A percentile compares a stretch with the other conserved stretches of the same genome.
phyloP scores from a whole-genome alignment of 2,888 invertebrate species.

The Nemoura dubitans region DNA sequence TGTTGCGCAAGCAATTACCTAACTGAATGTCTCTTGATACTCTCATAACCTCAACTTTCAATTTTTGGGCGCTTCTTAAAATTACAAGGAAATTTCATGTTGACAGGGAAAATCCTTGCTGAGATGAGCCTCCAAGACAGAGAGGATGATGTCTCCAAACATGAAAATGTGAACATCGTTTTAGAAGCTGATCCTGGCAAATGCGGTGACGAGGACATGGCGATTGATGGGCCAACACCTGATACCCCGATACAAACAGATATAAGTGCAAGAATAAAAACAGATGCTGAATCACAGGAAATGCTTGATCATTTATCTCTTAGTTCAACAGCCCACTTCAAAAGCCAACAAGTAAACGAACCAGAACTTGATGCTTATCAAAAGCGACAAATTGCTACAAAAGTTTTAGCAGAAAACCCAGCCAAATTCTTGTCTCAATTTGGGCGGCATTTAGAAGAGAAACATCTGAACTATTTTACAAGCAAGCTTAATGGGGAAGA shows the following conservation, averaged over 20 bases:
- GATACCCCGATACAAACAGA: not conserved
- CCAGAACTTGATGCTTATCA: constrained; percentile 75
- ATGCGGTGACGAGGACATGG: not conserved
- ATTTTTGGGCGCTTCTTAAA: too few relatives aligned
- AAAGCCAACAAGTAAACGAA: constrained; percentile 84
- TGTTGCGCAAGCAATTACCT: too few relatives aligned
- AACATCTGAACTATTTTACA: constrained; percentile 78
- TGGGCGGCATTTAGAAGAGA: constrained; percentile 72
- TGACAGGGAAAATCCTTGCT: too few relatives aligned
- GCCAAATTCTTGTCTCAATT: constrained; percentile 79
- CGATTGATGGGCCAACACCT: not conserved
- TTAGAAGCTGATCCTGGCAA: too few relatives aligned
- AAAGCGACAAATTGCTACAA: constrained; percentile 73
- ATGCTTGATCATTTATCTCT: constrained; percentile 71
- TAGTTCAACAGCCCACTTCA: constrained; percentile 74
- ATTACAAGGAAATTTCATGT: too few relatives aligned
- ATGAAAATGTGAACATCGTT: too few relatives aligned
- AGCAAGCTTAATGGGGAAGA: constrained; percentile 59
- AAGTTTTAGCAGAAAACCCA: constrained; percentile 72
- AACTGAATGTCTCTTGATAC: too few relatives aligned
- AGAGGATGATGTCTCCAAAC: too few relatives aligned
- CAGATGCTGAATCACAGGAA: constrained; percentile 56
- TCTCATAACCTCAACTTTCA: too few relatives aligned
- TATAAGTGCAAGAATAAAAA: not conserved
- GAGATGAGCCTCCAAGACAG: too few relatives aligned